Conservation (phyloP, 2,797 vertebrate genomes). For the Enteromius radiatus region DNA sequence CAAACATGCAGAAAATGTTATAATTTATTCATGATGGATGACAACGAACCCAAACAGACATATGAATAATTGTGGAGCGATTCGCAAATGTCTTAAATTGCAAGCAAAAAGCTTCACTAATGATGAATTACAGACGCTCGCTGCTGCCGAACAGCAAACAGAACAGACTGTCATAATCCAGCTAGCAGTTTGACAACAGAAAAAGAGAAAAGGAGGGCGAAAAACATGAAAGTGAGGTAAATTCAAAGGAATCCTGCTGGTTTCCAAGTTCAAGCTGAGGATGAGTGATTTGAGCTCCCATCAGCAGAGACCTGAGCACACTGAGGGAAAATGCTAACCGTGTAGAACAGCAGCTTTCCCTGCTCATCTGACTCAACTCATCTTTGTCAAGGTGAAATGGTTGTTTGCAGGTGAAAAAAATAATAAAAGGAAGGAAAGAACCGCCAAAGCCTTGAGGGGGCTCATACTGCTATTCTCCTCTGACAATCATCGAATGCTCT, state of each 20-base stretch:
- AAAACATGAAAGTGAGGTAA: constrained; percentile 51
- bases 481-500: constrained; percentile 8
- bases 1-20: background rate
- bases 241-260: constrained; percentile 55
- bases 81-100: constrained; percentile 4
- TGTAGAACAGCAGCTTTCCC: constrained; percentile 58
- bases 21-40: constrained; percentile 14
- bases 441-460: constrained; percentile 32
- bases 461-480: constrained; percentile 36
- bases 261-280: constrained; percentile 52
- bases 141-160: constrained; percentile 5
- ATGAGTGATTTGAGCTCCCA: constrained; percentile 57
- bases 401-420: constrained; percentile 42
- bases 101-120: constrained; percentile 25
- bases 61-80: constrained; percentile 4
- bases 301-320: constrained; percentile 50
- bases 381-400: constrained; percentile 57
- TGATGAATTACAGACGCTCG: constrained; percentile 22
- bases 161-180: constrained; percentile 35
- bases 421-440: constrained; percentile 41
- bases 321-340: constrained; percentile 55
- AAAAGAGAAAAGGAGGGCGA: constrained; percentile 8
- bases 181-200: constrained; percentile 24
- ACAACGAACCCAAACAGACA: constrained; percentile 7
- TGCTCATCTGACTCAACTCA: constrained; percentile 54